A percentile compares a stretch with the other conserved stretches of the same genome.
Conservation (phyloP, 23 tunicate species). For the Trididemnum clinides region DNA sequence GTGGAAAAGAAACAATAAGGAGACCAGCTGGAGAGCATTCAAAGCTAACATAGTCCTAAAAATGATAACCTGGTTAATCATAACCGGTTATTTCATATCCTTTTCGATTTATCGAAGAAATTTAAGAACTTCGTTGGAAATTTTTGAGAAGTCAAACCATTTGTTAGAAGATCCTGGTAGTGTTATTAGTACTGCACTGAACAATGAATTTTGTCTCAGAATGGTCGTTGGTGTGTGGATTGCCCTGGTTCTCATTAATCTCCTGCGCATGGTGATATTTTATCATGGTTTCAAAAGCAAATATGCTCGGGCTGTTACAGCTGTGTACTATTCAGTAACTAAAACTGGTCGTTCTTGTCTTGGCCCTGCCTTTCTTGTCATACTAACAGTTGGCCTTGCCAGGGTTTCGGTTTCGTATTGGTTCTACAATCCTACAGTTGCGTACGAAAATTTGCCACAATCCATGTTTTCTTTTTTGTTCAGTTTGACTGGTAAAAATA, state of each 20-base stretch:
- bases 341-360: not conserved
- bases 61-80: too few relatives aligned
- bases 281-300: conserved; percentile 41
- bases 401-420: not conserved
- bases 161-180: not conserved
- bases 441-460: not conserved
- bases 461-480: not conserved
- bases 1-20: too few relatives aligned
- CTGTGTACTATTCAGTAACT: not conserved
- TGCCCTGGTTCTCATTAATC: conserved; percentile 19
- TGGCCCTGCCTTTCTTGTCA: not conserved
- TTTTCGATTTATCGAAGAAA: too few relatives aligned
- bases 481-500: not conserved
- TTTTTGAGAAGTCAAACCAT: conserved; percentile 29
- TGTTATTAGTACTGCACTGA: not conserved
- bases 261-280: conserved; percentile 7
- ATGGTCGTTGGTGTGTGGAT: conserved; percentile 30
- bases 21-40: too few relatives aligned
- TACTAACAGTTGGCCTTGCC: not conserved
- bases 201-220: not conserved
- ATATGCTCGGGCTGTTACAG: not conserved
- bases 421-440: not conserved
- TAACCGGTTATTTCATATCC: too few relatives aligned
- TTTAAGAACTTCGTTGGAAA: too few relatives aligned
- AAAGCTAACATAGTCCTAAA: too few relatives aligned